Conservation (phyloP, 1,140 invertebrate genomes). For the Helicoverpa armigera region DNA sequence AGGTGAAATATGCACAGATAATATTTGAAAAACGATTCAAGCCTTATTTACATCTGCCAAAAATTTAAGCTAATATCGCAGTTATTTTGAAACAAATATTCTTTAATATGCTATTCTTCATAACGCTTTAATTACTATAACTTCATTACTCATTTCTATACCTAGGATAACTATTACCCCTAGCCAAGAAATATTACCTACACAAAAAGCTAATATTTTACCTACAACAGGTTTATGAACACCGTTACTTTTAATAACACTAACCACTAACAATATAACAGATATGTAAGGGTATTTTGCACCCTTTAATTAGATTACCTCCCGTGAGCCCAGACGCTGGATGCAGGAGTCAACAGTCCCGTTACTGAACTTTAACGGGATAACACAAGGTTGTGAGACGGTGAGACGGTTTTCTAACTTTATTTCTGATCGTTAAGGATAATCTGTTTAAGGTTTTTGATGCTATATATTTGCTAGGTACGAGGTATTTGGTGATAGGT, state of each 20-base stretch:
- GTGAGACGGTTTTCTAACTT: neutral
- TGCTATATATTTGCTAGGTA: neutral
- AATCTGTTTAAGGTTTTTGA: neutral
- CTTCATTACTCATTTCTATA: too few relatives aligned
- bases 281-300: neutral
- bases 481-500: too few relatives aligned
- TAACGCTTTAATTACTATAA: too few relatives aligned
- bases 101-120: too few relatives aligned
- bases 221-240: neutral
- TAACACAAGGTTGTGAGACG: conserved; percentile 1
- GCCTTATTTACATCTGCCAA: too few relatives aligned
- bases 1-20: too few relatives aligned
- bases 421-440: neutral
- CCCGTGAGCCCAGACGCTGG: neutral
- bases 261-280: neutral
- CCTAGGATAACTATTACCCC: too few relatives aligned
- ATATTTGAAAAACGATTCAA: too few relatives aligned
- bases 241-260: neutral
- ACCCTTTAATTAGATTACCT: neutral
- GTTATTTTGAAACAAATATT: too few relatives aligned
- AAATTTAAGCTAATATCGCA: too few relatives aligned
- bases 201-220: neutral
- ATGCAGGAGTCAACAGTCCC: neutral
- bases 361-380: neutral
- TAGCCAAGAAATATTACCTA: too few relatives aligned